Evolutionary conservation across 2,113 vertebrate genomes (phyloP), one percentile per base, ranked within the genome.

Genomic region (Conger conger): DNA sequence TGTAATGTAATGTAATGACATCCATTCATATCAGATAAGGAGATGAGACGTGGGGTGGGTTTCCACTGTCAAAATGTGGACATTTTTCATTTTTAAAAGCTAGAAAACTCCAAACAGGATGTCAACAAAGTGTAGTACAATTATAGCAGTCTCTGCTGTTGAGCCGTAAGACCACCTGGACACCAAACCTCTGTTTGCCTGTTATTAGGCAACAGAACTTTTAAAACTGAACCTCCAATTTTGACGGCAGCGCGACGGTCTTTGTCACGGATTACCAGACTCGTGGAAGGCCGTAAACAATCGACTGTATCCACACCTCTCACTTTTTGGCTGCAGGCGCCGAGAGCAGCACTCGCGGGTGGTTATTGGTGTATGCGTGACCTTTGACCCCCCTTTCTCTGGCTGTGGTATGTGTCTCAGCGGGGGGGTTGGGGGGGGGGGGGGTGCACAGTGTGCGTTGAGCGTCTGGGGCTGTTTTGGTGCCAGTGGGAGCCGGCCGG

Each of bases 311-410:
- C 68, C 18, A 1, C 13, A 30, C 18, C 37, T 63, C 84, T 76
- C 57, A 30, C 23, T 17, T 76, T n/a, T 38, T 23, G 27, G 42
- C n/a, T n/a, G 18, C 33, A 6, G 63, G 76, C 45, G 11, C 84
- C 30, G 17, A 27, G 38, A 76, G 13, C 17, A 53, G 38, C 42
- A 27, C 45, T 5, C n/a, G 79, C 53, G 30, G 78, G 80, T 53
- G 30, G 68, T 60, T 81, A 35, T 86, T 30, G 35, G 45, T 54
- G 30, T 30, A 53, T 37, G 57, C 57, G 23, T 79, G 85, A 37
- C 85, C 73, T 86, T 68, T 83, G 82, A 54, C 73, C 38, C 13
- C 76, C 73, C 30, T 33, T 36, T 57, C 18, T 63, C 57, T 27
- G 3, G 77, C 54, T 60, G 27, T 45, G 81, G 76, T 83, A 68